These are phyloP conservation scores for Perizoma affinitatum DNA, from an alignment of 2,888 invertebrate genomes.

Conservation along the genomic window DNA sequence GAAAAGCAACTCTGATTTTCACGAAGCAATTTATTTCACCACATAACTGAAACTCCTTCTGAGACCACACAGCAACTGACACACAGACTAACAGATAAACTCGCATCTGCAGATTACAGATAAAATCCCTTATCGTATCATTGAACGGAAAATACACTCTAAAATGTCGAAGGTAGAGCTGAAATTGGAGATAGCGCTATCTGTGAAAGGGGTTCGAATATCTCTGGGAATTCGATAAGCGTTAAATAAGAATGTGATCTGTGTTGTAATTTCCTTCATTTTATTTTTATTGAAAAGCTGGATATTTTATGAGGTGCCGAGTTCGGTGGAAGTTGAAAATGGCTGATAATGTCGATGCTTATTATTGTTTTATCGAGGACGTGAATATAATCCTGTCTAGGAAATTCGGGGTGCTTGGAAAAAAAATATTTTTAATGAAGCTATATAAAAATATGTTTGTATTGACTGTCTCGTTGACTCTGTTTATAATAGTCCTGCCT, in stretches of 20 bases:
- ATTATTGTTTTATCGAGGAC: slow-evolving; percentile 4
- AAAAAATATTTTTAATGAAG: background rate
- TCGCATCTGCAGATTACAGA: slow-evolving; percentile 37
- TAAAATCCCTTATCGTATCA: slow-evolving; percentile 34
- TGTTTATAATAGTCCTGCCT: no score
- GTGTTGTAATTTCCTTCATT: slow-evolving; percentile 39
- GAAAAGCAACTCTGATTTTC: slow-evolving; percentile 9
- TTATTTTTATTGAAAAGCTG: slow-evolving; percentile 34
- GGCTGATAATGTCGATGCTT: slow-evolving; percentile 15
- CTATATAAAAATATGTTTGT: background rate
- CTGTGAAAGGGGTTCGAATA: slow-evolving; percentile 35
- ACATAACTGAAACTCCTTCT: slow-evolving; percentile 26
- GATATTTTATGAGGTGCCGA: slow-evolving; percentile 30
- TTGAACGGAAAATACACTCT: slow-evolving; percentile 28
- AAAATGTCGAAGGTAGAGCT: slow-evolving; percentile 29
- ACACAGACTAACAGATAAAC: slow-evolving; percentile 43
- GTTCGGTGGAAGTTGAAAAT: slow-evolving; percentile 21
- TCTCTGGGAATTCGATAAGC: slow-evolving; percentile 40
- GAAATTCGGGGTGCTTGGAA: no score
- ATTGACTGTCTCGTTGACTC: no score
- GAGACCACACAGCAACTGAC: slow-evolving; percentile 24
- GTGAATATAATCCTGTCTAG: no score
- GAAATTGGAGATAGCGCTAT: slow-evolving; percentile 30
- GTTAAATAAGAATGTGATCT: slow-evolving; percentile 38
- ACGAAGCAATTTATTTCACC: slow-evolving; percentile 17